A percentile compares a stretch with the other conserved stretches of the same genome.
phyloP scores from a whole-genome alignment of 92 coral and sea anemone genomes.

The Zoanthus sansibaricus region DNA sequence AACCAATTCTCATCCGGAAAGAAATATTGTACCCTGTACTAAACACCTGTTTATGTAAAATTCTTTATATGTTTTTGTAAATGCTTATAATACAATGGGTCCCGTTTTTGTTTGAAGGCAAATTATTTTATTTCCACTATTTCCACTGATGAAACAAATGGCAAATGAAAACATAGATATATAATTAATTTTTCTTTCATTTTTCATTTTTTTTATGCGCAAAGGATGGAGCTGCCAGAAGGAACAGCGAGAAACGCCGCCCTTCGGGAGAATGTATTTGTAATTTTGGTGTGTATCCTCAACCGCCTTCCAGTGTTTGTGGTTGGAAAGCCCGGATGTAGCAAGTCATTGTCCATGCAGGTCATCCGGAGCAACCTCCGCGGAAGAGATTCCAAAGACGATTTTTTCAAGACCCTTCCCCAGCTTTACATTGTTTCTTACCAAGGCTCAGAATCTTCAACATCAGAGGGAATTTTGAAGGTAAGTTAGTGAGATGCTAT shows the following conservation, averaged over 20 bases:
- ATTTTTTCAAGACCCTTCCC: conserved; percentile 49
- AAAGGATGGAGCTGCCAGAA: conserved; percentile 53
- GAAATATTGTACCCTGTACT: no score
- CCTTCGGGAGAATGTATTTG: conserved; percentile 61
- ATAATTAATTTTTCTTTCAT: not conserved
- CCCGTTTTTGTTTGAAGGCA: not conserved
- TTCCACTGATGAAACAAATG: not conserved
- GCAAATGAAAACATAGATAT: no score
- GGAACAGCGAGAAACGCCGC: conserved; percentile 62
- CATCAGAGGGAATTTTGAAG: conserved; percentile 59
- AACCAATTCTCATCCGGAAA: no score
- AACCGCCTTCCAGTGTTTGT: conserved; percentile 59
- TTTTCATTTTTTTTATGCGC: not conserved
- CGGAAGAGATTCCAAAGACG: conserved; percentile 33
- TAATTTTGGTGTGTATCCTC: conserved; percentile 52
- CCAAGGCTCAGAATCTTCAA: conserved; percentile 59
- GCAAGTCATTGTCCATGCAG: conserved; percentile 54
- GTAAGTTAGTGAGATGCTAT: not conserved
- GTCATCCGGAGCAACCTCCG: conserved; percentile 54
- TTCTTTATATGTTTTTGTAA: no score
- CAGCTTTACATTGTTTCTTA: conserved; percentile 55
- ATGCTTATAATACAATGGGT: not conserved
- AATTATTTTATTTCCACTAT: not conserved
- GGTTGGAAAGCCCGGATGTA: conserved; percentile 64
- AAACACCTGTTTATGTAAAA: no score